Percentiles rank a stretch among this genome's conserved stretches.
Conservation (phyloP, 2,888 invertebrate species). For the Sepiola atlantica region DNA sequence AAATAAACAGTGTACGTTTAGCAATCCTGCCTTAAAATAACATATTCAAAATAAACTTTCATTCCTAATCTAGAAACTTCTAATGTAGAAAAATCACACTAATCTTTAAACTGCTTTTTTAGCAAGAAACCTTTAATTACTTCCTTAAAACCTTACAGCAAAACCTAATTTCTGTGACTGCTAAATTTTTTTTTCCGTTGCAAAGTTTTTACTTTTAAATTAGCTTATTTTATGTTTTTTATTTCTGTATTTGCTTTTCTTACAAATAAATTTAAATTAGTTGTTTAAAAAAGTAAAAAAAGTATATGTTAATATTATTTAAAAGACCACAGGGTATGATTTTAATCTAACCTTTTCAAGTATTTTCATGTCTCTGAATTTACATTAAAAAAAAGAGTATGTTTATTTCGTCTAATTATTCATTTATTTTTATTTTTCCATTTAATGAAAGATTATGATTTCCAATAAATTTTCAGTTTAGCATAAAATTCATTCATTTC, state of each 20-base stretch:
- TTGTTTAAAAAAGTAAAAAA: background rate
- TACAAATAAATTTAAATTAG: background rate
- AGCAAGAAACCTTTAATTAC: background rate
- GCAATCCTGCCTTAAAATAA: background rate
- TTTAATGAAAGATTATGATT: background rate
- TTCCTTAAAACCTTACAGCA: background rate
- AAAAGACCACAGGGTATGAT: background rate
- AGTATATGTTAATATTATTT: background rate
- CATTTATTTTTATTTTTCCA: background rate
- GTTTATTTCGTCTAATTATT: too few species aligned
- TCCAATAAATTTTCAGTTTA: background rate
- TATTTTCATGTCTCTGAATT: background rate
- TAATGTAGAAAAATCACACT: background rate
- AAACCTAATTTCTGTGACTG: background rate
- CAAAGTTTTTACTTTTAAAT: background rate
- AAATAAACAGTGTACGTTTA: background rate
- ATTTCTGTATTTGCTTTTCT: background rate
- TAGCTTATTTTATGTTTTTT: background rate
- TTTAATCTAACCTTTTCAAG: background rate
- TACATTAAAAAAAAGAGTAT: too few species aligned
- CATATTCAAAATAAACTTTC: background rate
- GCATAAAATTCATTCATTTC: background rate
- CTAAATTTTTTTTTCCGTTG: background rate
- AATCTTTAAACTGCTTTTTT: background rate
- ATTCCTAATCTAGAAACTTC: background rate